Percentiles rank a stretch among this genome's conserved stretches.
Evolutionary conservation across 2,888 invertebrate species (phyloP).

Genomic region (Xestia rhomboidea): DNA sequence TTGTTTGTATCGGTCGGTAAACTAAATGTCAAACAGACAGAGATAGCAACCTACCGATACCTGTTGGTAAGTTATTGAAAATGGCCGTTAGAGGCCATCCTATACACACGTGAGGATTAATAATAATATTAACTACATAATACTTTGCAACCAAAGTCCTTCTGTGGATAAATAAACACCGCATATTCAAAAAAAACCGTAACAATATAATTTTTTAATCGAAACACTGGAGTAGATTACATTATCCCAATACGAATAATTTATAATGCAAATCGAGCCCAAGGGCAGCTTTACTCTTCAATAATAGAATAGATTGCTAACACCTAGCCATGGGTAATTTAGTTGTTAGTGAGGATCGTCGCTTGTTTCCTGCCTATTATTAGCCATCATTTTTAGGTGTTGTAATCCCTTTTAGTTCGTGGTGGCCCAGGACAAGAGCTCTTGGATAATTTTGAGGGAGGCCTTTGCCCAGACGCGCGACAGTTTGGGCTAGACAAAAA

Average conservation of each 20-base stretch:
- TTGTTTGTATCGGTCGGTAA: no score
- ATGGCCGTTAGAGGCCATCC: no score
- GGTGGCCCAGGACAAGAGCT: background rate
- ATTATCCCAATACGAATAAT: slow-evolving; percentile 60
- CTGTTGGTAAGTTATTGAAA: no score
- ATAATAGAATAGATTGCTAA: slow-evolving; percentile 65
- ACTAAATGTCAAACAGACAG: no score
- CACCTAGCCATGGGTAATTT: slow-evolving; percentile 50
- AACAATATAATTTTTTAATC: slow-evolving; percentile 31
- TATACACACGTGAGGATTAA: no score
- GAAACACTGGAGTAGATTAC: slow-evolving; percentile 54
- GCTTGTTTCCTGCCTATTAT: slow-evolving; percentile 31
- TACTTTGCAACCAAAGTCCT: background rate
- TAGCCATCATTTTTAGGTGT: background rate
- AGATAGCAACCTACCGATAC: no score
- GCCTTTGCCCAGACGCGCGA: background rate
- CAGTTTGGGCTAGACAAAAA: no score
- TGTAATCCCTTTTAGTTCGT: background rate
- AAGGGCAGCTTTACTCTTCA: slow-evolving; percentile 63
- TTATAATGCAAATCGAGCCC: slow-evolving; percentile 67
- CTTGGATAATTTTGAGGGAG: background rate
- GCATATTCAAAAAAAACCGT: background rate
- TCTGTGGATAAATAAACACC: background rate
- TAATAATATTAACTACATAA: no score
- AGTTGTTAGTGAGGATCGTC: slow-evolving; percentile 42